These are phyloP conservation scores for Melitaea cinxia DNA, from an alignment of 1,140 invertebrate genomes.

Conservation along the genomic window DNA sequence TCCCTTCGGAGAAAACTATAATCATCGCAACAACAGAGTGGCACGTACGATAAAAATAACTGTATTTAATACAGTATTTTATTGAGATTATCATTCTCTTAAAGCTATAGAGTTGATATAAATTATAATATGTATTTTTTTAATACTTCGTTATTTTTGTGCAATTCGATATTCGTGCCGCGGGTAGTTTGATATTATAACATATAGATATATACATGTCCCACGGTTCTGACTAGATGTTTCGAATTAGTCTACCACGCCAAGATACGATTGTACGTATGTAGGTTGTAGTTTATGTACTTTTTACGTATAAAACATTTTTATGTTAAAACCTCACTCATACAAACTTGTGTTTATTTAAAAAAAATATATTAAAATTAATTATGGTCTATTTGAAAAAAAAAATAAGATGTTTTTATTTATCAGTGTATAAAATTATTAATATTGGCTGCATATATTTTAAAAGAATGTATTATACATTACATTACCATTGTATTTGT, in stretches of 20 bases:
- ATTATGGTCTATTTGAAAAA: too few species aligned
- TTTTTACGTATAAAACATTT: neutral
- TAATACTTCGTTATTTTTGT: conserved; percentile 69
- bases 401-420: too few species aligned
- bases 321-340: neutral
- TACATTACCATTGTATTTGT: too few species aligned
- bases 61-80: conserved; percentile 72
- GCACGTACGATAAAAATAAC: conserved; percentile 62
- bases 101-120: conserved; percentile 76
- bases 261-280: conserved; percentile 3
- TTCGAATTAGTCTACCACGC: conserved; percentile 3
- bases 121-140: conserved; percentile 69
- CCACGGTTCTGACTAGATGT: conserved; percentile 32
- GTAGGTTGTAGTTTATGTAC: neutral
- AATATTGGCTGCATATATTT: too few species aligned
- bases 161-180: conserved; percentile 48
- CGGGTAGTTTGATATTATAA: conserved; percentile 16
- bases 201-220: conserved; percentile 27
- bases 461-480: too few species aligned
- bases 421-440: too few species aligned
- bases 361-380: too few species aligned
- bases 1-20: conserved; percentile 26
- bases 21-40: conserved; percentile 51
- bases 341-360: neutral
- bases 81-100: conserved; percentile 60